Conservation (phyloP, 1,140 invertebrate genomes). For the Cephus cinctus region DNA sequence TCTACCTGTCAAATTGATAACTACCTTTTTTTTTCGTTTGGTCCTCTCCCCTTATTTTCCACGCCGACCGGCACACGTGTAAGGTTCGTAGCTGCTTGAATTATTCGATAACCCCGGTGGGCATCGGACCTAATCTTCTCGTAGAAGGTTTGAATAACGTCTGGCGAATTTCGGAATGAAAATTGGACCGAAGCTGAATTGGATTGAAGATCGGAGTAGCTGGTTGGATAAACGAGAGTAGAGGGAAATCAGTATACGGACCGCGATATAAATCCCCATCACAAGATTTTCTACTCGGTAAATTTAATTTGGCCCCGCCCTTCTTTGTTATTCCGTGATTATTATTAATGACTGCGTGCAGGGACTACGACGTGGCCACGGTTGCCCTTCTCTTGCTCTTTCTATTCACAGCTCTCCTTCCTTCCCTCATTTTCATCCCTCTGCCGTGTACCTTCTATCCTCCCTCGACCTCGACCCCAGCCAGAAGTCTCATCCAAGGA, state of each 20-base stretch:
- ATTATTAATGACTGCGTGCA: conserved; percentile 40
- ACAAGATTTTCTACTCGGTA: conserved; percentile 33
- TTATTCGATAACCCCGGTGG: background rate
- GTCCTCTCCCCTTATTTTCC: background rate
- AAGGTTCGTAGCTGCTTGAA: background rate
- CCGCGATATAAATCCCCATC: conserved; percentile 6
- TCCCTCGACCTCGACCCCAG: background rate
- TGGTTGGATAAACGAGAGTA: background rate
- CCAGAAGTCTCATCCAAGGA: background rate
- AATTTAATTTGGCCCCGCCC: conserved; percentile 32
- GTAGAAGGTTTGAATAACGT: background rate
- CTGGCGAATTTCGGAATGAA: conserved; percentile 3
- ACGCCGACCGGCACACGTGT: background rate
- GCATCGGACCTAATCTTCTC: background rate
- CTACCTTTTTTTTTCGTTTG: background rate
- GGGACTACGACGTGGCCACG: conserved; percentile 19
- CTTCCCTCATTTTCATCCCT: background rate
- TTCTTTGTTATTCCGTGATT: conserved; percentile 38
- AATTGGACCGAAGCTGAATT: background rate
- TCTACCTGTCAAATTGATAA: conserved; percentile 14
- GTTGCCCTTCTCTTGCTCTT: conserved; percentile 14
- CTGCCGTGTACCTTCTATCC: conserved; percentile 12
- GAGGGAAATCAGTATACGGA: no score
- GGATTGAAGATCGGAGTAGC: background rate
- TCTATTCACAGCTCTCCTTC: conserved; percentile 8